phyloP scores from a whole-genome alignment of 2,113 vertebrate genomes.

The Gymnogyps californianus region DNA sequence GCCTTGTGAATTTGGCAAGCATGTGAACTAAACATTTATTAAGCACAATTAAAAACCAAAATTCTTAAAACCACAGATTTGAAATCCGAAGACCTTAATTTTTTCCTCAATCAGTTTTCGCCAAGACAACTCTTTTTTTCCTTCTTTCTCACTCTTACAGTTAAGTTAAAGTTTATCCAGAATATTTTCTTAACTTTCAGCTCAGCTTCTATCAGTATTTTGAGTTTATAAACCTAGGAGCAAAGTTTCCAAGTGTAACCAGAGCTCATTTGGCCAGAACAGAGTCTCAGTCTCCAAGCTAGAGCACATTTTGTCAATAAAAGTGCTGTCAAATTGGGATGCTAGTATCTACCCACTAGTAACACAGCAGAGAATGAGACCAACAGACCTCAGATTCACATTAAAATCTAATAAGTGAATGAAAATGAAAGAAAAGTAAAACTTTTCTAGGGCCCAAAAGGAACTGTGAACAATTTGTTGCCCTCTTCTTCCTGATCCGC shows the following conservation, averaged over 20 bases:
- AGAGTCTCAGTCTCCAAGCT: neutral
- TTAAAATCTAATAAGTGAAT: neutral
- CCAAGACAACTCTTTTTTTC: no score
- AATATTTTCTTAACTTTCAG: neutral
- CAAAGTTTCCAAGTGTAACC: neutral
- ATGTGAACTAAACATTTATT: neutral
- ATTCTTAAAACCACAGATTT: neutral
- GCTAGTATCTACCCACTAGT: no score
- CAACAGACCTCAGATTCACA: neutral
- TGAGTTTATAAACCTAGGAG: neutral
- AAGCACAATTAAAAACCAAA: neutral
- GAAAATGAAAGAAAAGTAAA: neutral
- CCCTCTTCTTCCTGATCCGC: no score
- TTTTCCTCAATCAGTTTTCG: neutral
- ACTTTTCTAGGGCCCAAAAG: neutral
- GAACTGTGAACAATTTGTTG: neutral
- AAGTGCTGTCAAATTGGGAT: neutral
- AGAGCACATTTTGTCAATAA: neutral
- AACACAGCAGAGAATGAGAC: neutral
- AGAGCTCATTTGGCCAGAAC: neutral
- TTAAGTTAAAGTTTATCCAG: neutral
- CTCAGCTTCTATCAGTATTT: neutral
- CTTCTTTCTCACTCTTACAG: neutral
- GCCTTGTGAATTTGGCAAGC: neutral
- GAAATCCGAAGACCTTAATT: neutral